Conservation (phyloP, 2,888 invertebrate genomes). For the Ariolimax columbianus region DNA sequence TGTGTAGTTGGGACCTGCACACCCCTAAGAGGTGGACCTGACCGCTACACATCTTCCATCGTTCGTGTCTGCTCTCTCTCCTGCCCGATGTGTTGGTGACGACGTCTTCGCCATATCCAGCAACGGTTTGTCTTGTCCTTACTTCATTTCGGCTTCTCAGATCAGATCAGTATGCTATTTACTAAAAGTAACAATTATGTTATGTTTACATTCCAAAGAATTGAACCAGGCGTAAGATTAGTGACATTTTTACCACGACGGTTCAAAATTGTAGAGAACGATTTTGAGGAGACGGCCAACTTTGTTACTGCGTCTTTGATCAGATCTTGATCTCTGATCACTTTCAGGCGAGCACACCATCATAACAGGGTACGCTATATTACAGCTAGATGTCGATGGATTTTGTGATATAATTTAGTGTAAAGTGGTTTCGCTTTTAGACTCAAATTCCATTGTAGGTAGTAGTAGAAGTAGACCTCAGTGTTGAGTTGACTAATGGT, state of each 20-base stretch:
- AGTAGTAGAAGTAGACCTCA: no score
- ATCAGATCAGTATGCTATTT: background rate
- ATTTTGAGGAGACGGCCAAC: background rate
- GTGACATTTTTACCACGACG: slow-evolving; percentile 8
- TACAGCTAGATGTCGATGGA: background rate
- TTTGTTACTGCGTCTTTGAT: background rate
- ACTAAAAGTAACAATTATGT: background rate
- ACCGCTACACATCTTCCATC: slow-evolving; percentile 37
- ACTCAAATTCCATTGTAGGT: no score
- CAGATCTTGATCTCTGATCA: background rate
- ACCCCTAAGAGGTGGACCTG: slow-evolving; percentile 39
- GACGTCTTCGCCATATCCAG: background rate
- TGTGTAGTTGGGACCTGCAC: background rate
- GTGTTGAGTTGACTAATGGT: no score
- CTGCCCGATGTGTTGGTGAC: background rate
- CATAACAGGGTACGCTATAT: background rate
- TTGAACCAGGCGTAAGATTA: background rate
- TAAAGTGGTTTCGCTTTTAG: no score
- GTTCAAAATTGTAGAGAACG: background rate
- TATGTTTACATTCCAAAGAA: background rate
- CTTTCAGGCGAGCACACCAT: background rate
- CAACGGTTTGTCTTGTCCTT: background rate
- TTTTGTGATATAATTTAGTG: background rate
- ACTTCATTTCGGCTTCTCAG: background rate
- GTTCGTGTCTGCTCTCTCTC: slow-evolving; percentile 12